These are phyloP conservation scores for Blera fallax DNA, from an alignment of 2,888 invertebrate species.

Conservation along the genomic window DNA sequence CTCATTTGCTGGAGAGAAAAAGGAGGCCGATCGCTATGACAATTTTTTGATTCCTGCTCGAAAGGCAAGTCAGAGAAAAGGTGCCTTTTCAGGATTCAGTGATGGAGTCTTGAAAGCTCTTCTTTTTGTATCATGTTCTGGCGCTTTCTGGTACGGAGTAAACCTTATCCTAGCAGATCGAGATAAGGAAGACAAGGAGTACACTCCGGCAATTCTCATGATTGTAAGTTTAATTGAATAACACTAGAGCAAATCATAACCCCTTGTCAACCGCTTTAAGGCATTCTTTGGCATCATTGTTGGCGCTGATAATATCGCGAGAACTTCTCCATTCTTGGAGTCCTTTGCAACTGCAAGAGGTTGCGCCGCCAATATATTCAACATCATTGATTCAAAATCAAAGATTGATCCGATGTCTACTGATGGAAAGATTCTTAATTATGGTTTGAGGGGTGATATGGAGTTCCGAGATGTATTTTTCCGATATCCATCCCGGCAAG, in stretches of 20 bases:
- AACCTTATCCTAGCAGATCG: constrained; percentile 87
- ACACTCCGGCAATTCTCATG: constrained; percentile 88
- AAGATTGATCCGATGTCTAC: constrained; percentile 87
- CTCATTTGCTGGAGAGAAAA: constrained; percentile 90
- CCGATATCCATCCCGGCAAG: constrained; percentile 89
- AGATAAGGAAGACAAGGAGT: constrained; percentile 84
- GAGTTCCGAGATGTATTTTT: constrained; percentile 88
- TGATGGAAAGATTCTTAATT: constrained; percentile 85
- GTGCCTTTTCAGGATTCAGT: constrained; percentile 87
- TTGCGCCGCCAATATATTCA: constrained; percentile 88
- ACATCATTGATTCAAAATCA: constrained; percentile 89
- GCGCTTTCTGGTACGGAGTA: constrained; percentile 92
- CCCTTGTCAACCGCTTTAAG: constrained; percentile 69
- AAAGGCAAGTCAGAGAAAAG: constrained; percentile 85
- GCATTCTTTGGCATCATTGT: constrained; percentile 89
- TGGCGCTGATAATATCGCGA: constrained; percentile 90
- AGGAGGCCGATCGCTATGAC: constrained; percentile 86
- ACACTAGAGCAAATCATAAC: neutral
- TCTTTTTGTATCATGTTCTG: constrained; percentile 88
- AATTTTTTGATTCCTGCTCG: constrained; percentile 85
- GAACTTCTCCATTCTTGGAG: constrained; percentile 89
- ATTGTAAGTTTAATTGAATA: constrained; percentile 84
- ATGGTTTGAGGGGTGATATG: constrained; percentile 85
- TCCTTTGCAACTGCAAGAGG: constrained; percentile 88
- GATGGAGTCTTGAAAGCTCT: constrained; percentile 89